phyloP scores from a whole-genome alignment of 30 jellyfish, hydroid and myxozoan genomes.

The Aurelia sp. region DNA sequence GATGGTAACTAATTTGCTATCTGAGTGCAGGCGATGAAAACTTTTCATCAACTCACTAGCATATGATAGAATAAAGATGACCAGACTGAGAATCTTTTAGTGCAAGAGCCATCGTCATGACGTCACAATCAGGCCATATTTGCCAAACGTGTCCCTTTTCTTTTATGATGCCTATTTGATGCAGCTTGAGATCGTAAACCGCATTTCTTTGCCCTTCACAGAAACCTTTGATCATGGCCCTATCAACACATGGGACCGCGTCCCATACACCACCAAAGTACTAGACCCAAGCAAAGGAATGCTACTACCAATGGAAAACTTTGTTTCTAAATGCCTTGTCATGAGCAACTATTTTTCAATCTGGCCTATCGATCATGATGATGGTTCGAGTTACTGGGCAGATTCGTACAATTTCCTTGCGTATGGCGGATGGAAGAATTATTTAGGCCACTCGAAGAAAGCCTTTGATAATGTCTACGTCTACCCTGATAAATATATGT shows the following conservation, averaged over 20 bases:
- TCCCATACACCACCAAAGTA: slow-evolving; percentile 87
- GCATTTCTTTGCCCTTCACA: slow-evolving; percentile 1
- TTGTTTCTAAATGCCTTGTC: slow-evolving; percentile 64
- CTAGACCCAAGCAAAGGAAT: slow-evolving; percentile 60
- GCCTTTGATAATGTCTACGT: slow-evolving; percentile 75
- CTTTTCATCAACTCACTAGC: no score
- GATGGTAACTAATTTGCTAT: no score
- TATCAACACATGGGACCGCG: slow-evolving; percentile 96
- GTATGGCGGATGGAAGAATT: slow-evolving; percentile 94
- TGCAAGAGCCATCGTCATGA: no score
- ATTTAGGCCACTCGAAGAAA: slow-evolving; percentile 85
- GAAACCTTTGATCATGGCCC: slow-evolving; percentile 99
- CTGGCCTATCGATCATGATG: slow-evolving; percentile 99
- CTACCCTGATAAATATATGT: slow-evolving; percentile 85
- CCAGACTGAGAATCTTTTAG: no score
- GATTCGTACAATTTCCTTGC: slow-evolving; percentile 84
- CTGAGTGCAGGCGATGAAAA: no score
- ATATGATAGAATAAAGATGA: no score
- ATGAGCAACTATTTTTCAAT: slow-evolving; percentile 81
- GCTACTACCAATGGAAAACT: slow-evolving; percentile 75
- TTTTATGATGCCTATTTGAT: no score
- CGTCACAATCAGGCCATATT: no score
- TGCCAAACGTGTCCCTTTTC: no score
- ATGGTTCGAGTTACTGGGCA: slow-evolving; percentile 95
- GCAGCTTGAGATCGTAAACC: no score